Percentiles rank a stretch among this genome's conserved stretches.
These are phyloP conservation scores for Colius striatus DNA, from an alignment of 2,113 vertebrate species.

Conservation along the genomic window DNA sequence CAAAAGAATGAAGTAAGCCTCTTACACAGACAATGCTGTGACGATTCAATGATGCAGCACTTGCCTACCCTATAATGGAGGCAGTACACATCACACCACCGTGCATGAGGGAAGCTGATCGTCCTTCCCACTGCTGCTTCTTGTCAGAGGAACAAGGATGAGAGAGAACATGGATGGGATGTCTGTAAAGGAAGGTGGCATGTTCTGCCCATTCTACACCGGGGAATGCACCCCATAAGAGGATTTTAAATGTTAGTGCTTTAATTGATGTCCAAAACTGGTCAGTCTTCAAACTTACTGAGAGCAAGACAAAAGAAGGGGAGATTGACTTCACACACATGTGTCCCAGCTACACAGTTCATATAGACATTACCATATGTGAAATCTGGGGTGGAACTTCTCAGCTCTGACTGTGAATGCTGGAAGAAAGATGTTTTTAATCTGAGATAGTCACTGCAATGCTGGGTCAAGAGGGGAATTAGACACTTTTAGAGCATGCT, in stretches of 20 bases:
- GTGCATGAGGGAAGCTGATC: accelerated
- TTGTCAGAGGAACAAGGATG: no score
- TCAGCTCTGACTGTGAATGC: neutral
- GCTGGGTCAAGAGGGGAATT: neutral
- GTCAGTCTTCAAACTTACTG: neutral
- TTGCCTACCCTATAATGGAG: accelerated
- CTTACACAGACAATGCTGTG: neutral
- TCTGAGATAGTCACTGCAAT: neutral
- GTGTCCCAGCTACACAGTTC: neutral
- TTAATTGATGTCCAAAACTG: neutral
- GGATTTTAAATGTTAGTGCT: neutral
- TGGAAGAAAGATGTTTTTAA: neutral
- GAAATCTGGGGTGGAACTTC: neutral
- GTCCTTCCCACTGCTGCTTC: neutral
- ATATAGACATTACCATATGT: accelerated
- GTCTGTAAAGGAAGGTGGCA: accelerated
- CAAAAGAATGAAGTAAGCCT: neutral
- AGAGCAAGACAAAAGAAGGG: neutral
- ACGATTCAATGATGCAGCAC: neutral
- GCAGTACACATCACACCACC: accelerated
- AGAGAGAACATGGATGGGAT: neutral
- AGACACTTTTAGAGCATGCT: accelerated
- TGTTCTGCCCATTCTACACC: accelerated
- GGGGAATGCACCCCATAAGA: accelerated
- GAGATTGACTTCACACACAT: neutral